Evolutionary conservation across 1,140 invertebrate genomes (phyloP), one percentile per base, ranked within the genome.

Genomic region (Halyomorpha halys): DNA sequence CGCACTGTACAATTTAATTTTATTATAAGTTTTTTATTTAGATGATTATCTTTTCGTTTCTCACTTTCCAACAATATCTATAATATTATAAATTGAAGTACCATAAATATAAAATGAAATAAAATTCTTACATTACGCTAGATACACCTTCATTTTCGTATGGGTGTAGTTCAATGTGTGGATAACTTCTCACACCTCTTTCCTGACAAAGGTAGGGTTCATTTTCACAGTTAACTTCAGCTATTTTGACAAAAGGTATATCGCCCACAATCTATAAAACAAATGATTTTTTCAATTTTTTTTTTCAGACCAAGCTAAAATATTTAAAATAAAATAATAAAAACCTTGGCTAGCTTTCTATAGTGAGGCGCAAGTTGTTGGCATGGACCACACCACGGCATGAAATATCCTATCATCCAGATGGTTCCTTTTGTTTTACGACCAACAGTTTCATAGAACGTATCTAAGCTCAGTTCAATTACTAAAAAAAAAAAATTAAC

Each of bases 371-470:
- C 76, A 47, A 86, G 71, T 70, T 81, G 79, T 66, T 83, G 79
- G 72, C 86, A 88, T 2, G 85, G 84, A 60, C 79, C 79, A 78
- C 86, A 86, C 82, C 83, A 86, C 0, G 81, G 79, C 51, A 81
- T 82, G 73, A 79, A 87, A 73, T 84, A 88, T 72, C 86, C 86
- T 18, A 87, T 78, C 6, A 84, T 68, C 81, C 81, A 86, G 0
- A 85, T 72, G 25, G 80, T 74, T 56, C 78, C 74, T 14, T 62
- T 59, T 18, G 71, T 71, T 63, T 81, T 79, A 16, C 77, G 73
- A 4, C 74, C 73, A 13, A 90, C 75, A 47, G 76, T 72, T 27
- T 74, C 66, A 39, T 81, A 68, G 73, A 89, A 90, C 45, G 74
- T 78, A 13, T 75, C 69, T 3, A 74, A 72, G 47, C 76, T 80